Evolutionary conservation across 2,113 vertebrate species (phyloP).

Genomic region (Odobenus rosmarus): DNA sequence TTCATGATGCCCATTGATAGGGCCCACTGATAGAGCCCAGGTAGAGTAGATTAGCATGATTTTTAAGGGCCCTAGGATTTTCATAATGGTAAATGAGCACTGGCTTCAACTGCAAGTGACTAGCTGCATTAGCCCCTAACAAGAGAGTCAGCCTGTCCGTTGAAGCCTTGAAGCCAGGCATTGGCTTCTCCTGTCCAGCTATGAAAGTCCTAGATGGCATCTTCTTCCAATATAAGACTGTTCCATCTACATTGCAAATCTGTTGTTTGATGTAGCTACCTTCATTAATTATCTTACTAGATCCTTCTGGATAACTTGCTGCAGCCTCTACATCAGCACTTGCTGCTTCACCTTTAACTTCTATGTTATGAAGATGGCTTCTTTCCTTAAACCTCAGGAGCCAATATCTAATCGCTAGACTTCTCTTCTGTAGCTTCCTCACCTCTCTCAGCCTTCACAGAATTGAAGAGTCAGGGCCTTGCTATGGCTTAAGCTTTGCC

Average conservation of each 20-base stretch:
- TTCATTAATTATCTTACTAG: not conserved
- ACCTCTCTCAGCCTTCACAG: not conserved
- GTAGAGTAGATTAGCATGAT: not conserved
- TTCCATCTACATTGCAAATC: not conserved
- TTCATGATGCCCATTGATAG: too few species aligned
- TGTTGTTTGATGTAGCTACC: not conserved
- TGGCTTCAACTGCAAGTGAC: not conserved
- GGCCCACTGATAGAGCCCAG: not conserved
- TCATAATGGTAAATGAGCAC: not conserved
- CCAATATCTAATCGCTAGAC: not conserved
- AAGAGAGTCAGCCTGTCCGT: not conserved
- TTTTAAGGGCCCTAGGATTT: not conserved
- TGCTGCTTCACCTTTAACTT: not conserved
- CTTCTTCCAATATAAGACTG: not conserved
- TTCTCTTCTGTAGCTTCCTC: not conserved
- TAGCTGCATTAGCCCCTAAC: not conserved
- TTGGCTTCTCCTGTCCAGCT: not conserved
- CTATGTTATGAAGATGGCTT: not conserved
- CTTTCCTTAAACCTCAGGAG: not conserved
- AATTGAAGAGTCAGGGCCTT: not conserved
- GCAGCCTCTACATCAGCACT: not conserved
- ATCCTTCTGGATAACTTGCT: not conserved
- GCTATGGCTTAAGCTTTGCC: not conserved
- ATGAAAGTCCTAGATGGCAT: not conserved
- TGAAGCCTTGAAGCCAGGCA: not conserved